phyloP scores from a whole-genome alignment of 1,140 invertebrate species.

The Dinoponera quadriceps region DNA sequence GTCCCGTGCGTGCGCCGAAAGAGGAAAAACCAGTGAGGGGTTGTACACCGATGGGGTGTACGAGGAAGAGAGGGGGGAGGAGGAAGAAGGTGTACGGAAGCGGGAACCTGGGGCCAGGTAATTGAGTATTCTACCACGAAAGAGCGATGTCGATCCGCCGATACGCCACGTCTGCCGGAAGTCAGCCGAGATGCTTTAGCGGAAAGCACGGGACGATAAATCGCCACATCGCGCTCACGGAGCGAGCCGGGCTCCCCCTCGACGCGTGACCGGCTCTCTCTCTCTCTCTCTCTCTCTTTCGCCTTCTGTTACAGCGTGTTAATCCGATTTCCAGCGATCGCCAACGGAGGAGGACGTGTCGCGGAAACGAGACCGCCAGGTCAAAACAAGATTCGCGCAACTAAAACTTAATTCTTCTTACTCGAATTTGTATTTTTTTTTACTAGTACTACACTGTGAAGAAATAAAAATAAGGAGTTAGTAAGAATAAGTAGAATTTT shows the following conservation, averaged over 20 bases:
- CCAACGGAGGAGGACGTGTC: neutral
- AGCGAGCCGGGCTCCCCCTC: constrained; percentile 3
- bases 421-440: too few species aligned
- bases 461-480: too few species aligned
- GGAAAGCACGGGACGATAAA: constrained; percentile 82
- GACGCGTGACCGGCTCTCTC: constrained; percentile 36
- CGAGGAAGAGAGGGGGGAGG: too few species aligned
- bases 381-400: too few species aligned
- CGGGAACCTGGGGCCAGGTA: constrained; percentile 71
- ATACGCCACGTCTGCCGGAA: constrained; percentile 82
- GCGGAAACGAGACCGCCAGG: neutral
- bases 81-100: constrained; percentile 57
- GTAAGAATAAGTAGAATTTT: too few species aligned
- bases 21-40: neutral
- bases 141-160: constrained; percentile 83
- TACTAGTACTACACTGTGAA: too few species aligned
- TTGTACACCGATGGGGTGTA: neutral
- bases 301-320: constrained; percentile 13
- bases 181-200: constrained; percentile 82
- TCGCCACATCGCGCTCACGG: constrained; percentile 62
- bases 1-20: constrained; percentile 8
- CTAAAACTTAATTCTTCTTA: too few species aligned
- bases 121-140: constrained; percentile 84
- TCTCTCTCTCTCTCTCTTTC: neutral
- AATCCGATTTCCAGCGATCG: constrained; percentile 43